Conservation (phyloP, 1,140 invertebrate genomes). For the Cotesia glomerata region DNA sequence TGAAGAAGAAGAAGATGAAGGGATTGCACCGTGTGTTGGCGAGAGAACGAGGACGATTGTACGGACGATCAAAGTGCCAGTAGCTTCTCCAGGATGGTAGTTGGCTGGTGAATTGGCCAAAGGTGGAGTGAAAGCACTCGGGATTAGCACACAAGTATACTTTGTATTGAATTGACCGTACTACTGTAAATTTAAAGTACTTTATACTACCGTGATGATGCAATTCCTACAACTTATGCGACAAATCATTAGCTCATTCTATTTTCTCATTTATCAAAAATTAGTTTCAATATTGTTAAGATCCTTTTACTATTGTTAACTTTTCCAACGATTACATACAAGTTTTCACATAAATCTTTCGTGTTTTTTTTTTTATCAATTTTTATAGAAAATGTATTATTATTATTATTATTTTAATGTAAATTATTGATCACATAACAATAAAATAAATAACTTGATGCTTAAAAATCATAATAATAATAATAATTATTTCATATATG, state of each 20-base stretch:
- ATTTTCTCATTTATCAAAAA: conserved; percentile 13
- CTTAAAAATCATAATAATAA: too few relatives aligned
- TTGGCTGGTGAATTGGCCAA: background rate
- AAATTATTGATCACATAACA: too few relatives aligned
- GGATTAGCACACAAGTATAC: conserved; percentile 22
- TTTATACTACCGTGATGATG: conserved; percentile 5
- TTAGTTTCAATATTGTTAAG: background rate
- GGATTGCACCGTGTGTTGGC: background rate
- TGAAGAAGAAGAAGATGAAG: background rate
- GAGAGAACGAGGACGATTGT: background rate
- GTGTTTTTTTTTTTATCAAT: too few relatives aligned
- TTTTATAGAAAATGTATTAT: too few relatives aligned
- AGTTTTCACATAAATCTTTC: background rate
- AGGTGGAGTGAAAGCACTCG: conserved; percentile 13
- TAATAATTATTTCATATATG: too few relatives aligned
- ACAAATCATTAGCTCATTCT: conserved; percentile 30
- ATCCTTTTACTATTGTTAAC: too few relatives aligned
- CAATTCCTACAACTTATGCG: conserved; percentile 19
- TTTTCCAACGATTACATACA: background rate
- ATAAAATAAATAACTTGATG: too few relatives aligned
- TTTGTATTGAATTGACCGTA: conserved; percentile 14
- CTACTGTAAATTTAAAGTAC: background rate
- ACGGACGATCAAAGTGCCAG: background rate
- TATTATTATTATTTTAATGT: too few relatives aligned
- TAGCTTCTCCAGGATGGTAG: background rate